Percentiles rank a stretch among this genome's conserved stretches.
Evolutionary conservation across 2,888 invertebrate species (phyloP).

Genomic region (Mesorhabditis spiculigera): DNA sequence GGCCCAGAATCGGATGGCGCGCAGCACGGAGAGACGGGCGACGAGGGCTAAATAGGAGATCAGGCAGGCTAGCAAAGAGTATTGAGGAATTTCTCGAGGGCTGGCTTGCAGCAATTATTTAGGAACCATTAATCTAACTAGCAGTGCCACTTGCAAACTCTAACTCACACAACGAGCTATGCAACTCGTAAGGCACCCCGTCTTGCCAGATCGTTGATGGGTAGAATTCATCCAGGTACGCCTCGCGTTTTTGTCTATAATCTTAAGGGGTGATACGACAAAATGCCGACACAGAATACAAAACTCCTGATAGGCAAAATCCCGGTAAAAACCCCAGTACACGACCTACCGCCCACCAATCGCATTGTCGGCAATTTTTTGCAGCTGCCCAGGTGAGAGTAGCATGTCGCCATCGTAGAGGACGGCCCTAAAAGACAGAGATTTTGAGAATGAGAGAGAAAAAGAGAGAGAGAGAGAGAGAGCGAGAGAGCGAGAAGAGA

Average conservation of each 20-base stretch:
- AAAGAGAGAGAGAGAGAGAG: no score
- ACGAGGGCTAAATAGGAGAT: slow-evolving; percentile 12
- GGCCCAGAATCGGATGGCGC: slow-evolving; percentile 39
- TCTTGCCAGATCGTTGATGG: slow-evolving; percentile 25
- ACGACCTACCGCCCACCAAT: not conserved
- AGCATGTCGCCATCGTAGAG: slow-evolving; percentile 30
- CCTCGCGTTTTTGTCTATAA: slow-evolving; percentile 18
- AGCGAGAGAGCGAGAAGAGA: no score
- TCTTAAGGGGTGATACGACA: not conserved
- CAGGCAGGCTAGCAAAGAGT: no score
- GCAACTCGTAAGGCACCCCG: slow-evolving; percentile 20
- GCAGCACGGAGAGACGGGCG: slow-evolving; percentile 20
- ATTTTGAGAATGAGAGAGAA: no score
- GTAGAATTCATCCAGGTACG: slow-evolving; percentile 19
- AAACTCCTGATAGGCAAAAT: no score
- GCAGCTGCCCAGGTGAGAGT: slow-evolving; percentile 20
- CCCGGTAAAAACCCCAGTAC: no score
- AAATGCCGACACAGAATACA: no score
- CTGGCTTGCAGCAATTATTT: no score
- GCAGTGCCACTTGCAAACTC: no score
- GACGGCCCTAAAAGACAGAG: slow-evolving; percentile 15
- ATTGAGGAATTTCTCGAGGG: no score
- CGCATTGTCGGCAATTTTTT: slow-evolving; percentile 23
- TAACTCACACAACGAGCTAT: slow-evolving; percentile 19
- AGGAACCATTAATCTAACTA: no score